Evolutionary conservation across 2,888 invertebrate species (phyloP).

Genomic region (Glyphotaelius pellucidus): DNA sequence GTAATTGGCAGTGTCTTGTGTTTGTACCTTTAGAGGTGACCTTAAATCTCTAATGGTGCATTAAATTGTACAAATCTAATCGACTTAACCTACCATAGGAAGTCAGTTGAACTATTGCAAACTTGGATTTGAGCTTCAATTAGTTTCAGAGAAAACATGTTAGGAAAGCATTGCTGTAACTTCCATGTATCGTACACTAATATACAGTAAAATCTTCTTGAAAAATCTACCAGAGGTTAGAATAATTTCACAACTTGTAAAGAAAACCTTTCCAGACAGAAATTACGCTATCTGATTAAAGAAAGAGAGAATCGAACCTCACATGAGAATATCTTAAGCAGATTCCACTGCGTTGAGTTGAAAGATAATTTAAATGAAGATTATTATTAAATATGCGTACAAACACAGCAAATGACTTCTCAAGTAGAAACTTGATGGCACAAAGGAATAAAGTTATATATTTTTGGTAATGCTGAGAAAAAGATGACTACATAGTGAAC

Average conservation of each 20-base stretch:
- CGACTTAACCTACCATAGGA: constrained; percentile 37
- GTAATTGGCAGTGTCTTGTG: constrained; percentile 10
- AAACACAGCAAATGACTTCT: constrained; percentile 4
- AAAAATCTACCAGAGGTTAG: neutral
- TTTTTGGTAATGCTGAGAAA: constrained; percentile 39
- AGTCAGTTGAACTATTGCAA: constrained; percentile 41
- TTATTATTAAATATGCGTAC: constrained; percentile 9
- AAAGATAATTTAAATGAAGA: neutral
- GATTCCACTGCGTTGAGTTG: neutral
- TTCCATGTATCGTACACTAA: neutral
- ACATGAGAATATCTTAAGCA: neutral
- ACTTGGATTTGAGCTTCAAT: constrained; percentile 28
- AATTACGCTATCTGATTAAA: neutral
- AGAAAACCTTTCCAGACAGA: neutral
- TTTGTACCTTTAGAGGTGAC: constrained; percentile 41
- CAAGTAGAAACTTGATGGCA: constrained; percentile 25
- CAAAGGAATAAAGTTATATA: constrained; percentile 12
- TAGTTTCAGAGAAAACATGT: neutral
- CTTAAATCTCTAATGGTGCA: constrained; percentile 39
- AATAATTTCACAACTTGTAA: neutral
- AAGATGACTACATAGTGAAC: constrained; percentile 14
- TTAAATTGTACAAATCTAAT: constrained; percentile 32
- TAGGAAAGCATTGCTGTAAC: neutral
- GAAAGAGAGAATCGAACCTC: neutral
- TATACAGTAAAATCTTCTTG: neutral